Evolutionary conservation across 1,140 invertebrate species (phyloP).

Genomic region (Lerema accius): DNA sequence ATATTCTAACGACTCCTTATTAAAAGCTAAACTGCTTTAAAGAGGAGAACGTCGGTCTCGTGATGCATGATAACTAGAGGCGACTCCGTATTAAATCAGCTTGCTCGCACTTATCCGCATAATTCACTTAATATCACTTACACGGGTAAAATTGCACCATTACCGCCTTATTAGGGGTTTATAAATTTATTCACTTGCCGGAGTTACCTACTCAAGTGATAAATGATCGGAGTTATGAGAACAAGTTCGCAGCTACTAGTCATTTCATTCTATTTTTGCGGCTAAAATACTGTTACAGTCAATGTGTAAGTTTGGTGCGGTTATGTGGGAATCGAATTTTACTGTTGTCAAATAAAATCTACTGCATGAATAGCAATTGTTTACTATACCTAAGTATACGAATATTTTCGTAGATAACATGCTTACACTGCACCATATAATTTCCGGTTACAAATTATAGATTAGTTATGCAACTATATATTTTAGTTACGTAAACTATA

Average conservation of each 20-base stretch:
- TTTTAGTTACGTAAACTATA: no score
- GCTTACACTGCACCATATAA: no score
- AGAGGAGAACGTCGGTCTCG: conserved; percentile 57
- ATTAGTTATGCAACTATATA: no score
- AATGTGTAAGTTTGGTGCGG: not conserved
- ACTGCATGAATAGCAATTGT: no score
- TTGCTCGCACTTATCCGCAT: conserved; percentile 56
- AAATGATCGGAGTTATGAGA: conserved; percentile 38
- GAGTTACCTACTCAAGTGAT: conserved; percentile 42
- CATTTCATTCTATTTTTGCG: conserved; percentile 19
- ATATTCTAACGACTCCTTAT: conserved; percentile 69
- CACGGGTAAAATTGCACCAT: conserved; percentile 53
- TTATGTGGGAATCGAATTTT: not conserved
- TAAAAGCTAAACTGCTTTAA: conserved; percentile 70
- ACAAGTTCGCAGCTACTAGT: conserved; percentile 22
- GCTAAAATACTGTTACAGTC: not conserved
- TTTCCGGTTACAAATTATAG: no score
- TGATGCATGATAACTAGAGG: conserved; percentile 79
- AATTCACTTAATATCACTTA: conserved; percentile 77
- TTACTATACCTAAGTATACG: no score
- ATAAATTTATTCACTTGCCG: conserved; percentile 54
- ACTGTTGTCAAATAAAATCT: no score
- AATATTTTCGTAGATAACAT: no score
- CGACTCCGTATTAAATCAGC: conserved; percentile 67
- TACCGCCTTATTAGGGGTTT: conserved; percentile 53